Evolutionary conservation across 2,113 vertebrate species (phyloP), one percentile per base, ranked within the genome.

Genomic region (Leucosticte australis): DNA sequence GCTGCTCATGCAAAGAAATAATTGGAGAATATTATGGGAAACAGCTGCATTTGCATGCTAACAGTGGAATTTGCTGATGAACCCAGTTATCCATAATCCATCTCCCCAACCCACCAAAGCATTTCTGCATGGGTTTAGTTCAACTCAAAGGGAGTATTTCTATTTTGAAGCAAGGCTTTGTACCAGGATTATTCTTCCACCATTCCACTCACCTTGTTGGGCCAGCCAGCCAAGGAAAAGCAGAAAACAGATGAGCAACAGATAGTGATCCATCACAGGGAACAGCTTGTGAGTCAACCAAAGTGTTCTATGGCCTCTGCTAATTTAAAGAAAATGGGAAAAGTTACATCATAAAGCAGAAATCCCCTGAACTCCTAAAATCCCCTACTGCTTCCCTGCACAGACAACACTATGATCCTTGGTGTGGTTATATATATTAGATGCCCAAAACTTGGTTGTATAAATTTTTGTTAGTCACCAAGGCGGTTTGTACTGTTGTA

Each of bases 11-110:
- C 13, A 55, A 39, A 81, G 79, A 95, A 95, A 68, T 94, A 95
- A 93, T 89, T 88, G 85, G 68, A 88, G 63, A 86, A 75, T 93
- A 88, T 92, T 90, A 88, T 74, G 76, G 79, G 64, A 93, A 96
- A 83, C 60, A 90, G 31, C 63, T 93, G 44, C 83, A 90, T 83
- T 93, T 68, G 68, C 64, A 77, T 83, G 76, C 82, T 83, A 88
- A 93, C 63, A 69, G 90, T 12, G 19, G 17, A 68, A 68, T 86
- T 77, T 95, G 44, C 41, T 88, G 47, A 90, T 67, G 87, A 90
- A 64, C 73, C 64, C 59, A 80, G 39, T 87, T 74, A 86, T 78
- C 78, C 56, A 90, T 89, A 75, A 92, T 49, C 60, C 70, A 52
- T 90, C 47, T 90, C 56, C 71, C 20, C 53, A 88, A 0, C 8